Conservation (phyloP, 2,113 vertebrate genomes). For the Eublepharis macularius region DNA sequence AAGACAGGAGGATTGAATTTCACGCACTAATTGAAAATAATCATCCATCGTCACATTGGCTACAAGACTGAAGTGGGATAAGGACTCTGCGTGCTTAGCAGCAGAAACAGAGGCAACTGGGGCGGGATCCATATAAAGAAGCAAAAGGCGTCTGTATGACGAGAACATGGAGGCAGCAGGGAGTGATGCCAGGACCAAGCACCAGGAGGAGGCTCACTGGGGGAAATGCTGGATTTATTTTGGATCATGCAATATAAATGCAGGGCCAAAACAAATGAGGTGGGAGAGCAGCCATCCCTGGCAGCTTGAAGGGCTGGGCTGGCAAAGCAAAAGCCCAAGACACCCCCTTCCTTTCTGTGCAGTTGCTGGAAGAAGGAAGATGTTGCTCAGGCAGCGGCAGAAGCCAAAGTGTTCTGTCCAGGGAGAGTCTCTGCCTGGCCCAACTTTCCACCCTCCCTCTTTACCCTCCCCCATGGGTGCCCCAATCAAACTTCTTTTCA, state of each 20-base stretch:
- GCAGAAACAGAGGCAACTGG: background rate
- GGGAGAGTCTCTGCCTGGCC: accelerated
- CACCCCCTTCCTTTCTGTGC: slow-evolving; percentile 54
- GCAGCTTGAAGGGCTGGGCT: slow-evolving; percentile 12
- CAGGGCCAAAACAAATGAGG: slow-evolving; percentile 51
- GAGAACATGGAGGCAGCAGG: background rate
- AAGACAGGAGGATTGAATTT: background rate
- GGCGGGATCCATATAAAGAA: background rate
- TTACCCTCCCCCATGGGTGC: slow-evolving; percentile 10
- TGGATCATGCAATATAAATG: accelerated
- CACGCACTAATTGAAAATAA: background rate
- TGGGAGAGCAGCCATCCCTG: slow-evolving; percentile 51
- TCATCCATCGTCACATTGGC: background rate
- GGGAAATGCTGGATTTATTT: slow-evolving; percentile 4
- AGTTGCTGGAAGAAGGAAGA: slow-evolving; percentile 35
- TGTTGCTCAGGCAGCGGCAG: slow-evolving; percentile 19
- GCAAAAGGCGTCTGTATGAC: background rate
- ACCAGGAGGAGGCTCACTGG: accelerated
- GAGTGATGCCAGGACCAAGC: background rate
- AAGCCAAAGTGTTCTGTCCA: background rate
- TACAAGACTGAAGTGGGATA: background rate
- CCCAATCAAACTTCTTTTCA: slow-evolving; percentile 8
- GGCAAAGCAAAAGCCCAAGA: slow-evolving; percentile 50
- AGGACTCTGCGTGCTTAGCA: background rate
- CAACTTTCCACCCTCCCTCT: slow-evolving; percentile 10